Conservation (phyloP, 1,140 invertebrate species). For the Propsilocerus akamusi region DNA sequence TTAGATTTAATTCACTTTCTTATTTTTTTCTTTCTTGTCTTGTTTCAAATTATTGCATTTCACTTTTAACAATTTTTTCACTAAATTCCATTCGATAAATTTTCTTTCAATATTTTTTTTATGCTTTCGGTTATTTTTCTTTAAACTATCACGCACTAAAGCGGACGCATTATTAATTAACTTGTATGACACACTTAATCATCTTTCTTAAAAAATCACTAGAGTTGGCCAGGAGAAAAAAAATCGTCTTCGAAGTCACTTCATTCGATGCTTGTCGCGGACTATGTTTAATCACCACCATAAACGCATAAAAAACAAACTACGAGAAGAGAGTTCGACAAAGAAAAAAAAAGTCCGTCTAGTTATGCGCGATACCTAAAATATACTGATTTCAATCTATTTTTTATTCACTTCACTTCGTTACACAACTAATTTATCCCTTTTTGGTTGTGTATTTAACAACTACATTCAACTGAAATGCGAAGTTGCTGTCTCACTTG, state of each 20-base stretch:
- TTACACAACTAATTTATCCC: conserved; percentile 4
- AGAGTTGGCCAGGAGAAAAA: no score
- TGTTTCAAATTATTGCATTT: background rate
- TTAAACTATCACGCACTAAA: no score
- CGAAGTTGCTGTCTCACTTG: background rate
- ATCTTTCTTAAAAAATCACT: no score
- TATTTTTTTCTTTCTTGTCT: background rate
- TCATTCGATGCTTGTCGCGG: background rate
- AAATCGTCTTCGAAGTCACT: conserved; percentile 4
- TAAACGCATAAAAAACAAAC: background rate
- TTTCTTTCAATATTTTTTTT: background rate
- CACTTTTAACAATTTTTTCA: background rate
- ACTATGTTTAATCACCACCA: conserved; percentile 2
- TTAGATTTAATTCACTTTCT: background rate
- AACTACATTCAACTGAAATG: background rate
- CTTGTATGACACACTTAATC: no score
- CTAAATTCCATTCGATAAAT: background rate
- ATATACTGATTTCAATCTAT: conserved; percentile 4
- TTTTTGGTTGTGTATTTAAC: conserved; percentile 2
- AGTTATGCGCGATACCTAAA: background rate
- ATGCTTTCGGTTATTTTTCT: background rate
- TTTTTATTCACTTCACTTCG: conserved; percentile 4
- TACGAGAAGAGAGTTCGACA: background rate
- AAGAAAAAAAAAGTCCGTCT: background rate
- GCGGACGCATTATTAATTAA: no score